Conservation (phyloP, 2,113 vertebrate species). For the Bettongia penicillata region DNA sequence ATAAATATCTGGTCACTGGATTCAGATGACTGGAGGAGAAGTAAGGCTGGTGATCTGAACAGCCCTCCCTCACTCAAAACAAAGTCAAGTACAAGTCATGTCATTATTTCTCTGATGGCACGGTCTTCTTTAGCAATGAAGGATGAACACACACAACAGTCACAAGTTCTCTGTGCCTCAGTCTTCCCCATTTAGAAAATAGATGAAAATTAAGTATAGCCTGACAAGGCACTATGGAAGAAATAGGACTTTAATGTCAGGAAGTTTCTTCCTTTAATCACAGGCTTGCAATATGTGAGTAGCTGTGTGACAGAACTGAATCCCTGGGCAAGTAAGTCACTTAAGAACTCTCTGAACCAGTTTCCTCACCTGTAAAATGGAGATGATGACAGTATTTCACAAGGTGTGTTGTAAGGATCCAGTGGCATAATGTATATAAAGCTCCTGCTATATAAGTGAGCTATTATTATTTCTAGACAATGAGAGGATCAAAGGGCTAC, state of each 20-base stretch:
- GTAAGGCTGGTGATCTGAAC: too few species aligned
- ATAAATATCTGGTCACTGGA: too few species aligned
- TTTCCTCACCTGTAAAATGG: neutral
- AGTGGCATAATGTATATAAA: neutral
- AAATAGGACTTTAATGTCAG: slow-evolving; percentile 3
- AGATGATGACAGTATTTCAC: neutral
- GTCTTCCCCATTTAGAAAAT: slow-evolving; percentile 30
- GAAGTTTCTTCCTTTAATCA: neutral
- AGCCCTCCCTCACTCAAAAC: too few species aligned
- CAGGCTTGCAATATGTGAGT: neutral
- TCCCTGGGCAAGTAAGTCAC: neutral
- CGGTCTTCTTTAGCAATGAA: too few species aligned
- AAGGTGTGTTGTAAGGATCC: neutral
- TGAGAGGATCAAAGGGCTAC: neutral
- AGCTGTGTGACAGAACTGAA: neutral
- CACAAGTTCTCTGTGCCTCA: neutral
- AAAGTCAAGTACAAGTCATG: too few species aligned
- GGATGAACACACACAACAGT: neutral
- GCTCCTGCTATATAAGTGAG: neutral
- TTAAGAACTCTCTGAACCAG: neutral
- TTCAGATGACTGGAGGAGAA: too few species aligned
- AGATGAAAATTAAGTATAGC: neutral
- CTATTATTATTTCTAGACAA: neutral
- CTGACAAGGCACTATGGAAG: neutral
- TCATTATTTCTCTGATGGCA: too few species aligned